Conservation (phyloP, 2,113 vertebrate genomes). For the Scomber colias region DNA sequence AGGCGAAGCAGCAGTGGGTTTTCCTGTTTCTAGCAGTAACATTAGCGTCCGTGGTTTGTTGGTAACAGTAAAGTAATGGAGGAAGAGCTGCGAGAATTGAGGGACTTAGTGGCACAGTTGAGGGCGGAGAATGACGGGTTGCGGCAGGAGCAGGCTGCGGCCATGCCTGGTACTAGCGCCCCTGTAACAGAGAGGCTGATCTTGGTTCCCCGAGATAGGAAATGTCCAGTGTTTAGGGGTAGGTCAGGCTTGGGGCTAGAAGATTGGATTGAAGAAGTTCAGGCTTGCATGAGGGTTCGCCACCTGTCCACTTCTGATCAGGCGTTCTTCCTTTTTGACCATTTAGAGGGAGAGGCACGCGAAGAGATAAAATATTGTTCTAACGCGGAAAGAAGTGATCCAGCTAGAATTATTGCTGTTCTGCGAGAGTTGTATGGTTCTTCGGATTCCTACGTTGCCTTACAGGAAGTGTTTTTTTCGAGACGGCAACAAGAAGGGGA, state of each 20-base stretch:
- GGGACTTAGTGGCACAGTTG: no score
- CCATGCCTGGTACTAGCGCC: background rate
- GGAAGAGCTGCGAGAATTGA: no score
- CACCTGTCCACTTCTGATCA: background rate
- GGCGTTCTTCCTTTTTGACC: background rate
- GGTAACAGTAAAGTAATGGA: no score
- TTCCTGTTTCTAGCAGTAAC: no score
- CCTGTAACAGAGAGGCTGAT: background rate
- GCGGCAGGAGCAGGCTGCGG: no score
- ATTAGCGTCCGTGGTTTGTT: no score
- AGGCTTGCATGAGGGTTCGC: background rate
- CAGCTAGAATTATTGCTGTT: background rate
- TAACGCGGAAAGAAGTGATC: background rate
- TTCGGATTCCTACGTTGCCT: background rate
- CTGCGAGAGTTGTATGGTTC: background rate
- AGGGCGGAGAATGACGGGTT: no score
- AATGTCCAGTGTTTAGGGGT: background rate
- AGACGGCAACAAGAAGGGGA: background rate
- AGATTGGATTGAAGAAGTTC: background rate
- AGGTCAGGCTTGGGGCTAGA: background rate
- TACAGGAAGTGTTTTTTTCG: background rate
- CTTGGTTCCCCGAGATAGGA: background rate
- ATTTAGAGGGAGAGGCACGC: background rate
- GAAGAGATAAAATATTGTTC: background rate
- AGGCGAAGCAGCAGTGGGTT: no score